A percentile compares a stretch with the other conserved stretches of the same genome.
phyloP scores from a whole-genome alignment of 2,888 invertebrate species.

The Xanthia togata region DNA sequence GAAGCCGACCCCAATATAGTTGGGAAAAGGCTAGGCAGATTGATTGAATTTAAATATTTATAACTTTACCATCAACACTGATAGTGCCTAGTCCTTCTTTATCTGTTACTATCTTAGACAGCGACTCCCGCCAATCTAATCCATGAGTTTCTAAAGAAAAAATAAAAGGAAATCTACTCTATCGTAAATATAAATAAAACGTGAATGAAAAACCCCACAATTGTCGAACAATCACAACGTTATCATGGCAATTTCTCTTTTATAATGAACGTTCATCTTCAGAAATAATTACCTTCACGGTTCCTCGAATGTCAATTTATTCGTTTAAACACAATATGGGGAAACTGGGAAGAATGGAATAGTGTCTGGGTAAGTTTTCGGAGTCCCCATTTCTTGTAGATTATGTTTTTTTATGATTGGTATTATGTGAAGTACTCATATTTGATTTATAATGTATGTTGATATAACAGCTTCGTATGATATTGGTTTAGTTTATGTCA shows the following conservation, averaged over 20 bases:
- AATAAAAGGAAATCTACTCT: slow-evolving; percentile 11
- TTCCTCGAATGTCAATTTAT: slow-evolving; percentile 54
- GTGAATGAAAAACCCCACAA: slow-evolving; percentile 19
- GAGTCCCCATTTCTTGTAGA: background rate
- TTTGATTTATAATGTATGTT: background rate
- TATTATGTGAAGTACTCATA: background rate
- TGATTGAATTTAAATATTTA: background rate
- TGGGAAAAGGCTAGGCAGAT: too few species aligned
- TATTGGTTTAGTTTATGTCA: too few species aligned
- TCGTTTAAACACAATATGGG: slow-evolving; percentile 45
- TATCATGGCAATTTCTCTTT: slow-evolving; percentile 36
- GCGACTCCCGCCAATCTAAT: background rate
- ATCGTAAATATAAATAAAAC: slow-evolving; percentile 15
- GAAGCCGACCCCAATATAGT: too few species aligned
- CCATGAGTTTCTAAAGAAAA: background rate
- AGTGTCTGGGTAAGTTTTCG: slow-evolving; percentile 26
- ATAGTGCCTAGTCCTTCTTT: background rate
- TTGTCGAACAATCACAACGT: slow-evolving; percentile 28
- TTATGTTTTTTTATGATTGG: slow-evolving; percentile 14
- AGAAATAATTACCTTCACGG: slow-evolving; percentile 60
- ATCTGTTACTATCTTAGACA: background rate
- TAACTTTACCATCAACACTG: background rate
- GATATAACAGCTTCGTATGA: too few species aligned
- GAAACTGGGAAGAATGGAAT: slow-evolving; percentile 11
- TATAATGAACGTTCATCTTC: slow-evolving; percentile 42